phyloP scores from a whole-genome alignment of 2,888 invertebrate genomes.

The Drosophila buzzatii region DNA sequence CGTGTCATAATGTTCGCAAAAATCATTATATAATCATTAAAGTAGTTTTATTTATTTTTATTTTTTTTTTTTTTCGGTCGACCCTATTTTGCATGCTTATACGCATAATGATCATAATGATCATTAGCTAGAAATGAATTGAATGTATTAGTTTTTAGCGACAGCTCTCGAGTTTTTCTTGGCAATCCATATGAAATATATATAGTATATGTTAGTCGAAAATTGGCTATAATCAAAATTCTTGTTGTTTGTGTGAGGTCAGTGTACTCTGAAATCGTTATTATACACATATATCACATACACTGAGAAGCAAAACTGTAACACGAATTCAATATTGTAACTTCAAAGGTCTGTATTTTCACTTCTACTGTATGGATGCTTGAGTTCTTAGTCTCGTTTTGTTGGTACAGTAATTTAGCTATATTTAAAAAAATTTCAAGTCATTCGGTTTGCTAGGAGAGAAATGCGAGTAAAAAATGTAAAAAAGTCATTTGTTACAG shows the following conservation, averaged over 20 bases:
- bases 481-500: too few species aligned
- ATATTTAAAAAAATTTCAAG: too few species aligned
- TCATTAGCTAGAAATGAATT: conserved; percentile 16
- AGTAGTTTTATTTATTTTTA: conserved; percentile 8
- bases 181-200: conserved; percentile 21
- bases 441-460: too few species aligned
- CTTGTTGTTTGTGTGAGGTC: conserved; percentile 53
- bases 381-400: too few species aligned
- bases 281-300: conserved; percentile 3
- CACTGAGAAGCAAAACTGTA: too few species aligned
- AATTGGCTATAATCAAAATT: conserved; percentile 25
- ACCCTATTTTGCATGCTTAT: conserved; percentile 22
- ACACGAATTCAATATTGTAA: too few species aligned
- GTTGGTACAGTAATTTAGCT: too few species aligned
- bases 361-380: too few species aligned
- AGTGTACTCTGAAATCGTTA: conserved; percentile 43
- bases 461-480: too few species aligned
- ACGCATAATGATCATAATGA: conserved; percentile 7
- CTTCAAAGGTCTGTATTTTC: too few species aligned
- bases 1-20: conserved; percentile 30
- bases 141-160: conserved; percentile 34
- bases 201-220: conserved; percentile 9
- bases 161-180: conserved; percentile 49
- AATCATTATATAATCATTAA: conserved; percentile 18
- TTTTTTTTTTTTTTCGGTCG: background rate